phyloP scores from a whole-genome alignment of 2,797 vertebrate genomes.

The Adelosebastes latens region DNA sequence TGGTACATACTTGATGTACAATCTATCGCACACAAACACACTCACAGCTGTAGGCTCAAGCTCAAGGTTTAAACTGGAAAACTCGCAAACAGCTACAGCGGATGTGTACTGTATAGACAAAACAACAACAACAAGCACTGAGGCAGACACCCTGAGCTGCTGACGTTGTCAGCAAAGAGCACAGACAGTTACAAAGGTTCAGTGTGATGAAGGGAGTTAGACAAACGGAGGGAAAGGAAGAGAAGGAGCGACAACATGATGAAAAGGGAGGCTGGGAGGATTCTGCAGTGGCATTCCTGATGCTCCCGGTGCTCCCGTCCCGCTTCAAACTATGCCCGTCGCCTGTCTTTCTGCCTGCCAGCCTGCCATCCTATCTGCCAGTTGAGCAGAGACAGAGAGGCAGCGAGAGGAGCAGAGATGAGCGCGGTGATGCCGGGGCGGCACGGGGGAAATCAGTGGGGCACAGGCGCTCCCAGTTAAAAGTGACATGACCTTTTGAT shows the following conservation, averaged over 20 bases:
- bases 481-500: slow-evolving; percentile 99
- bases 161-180: slow-evolving; percentile 79
- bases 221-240: slow-evolving; percentile 65
- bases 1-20: slow-evolving; percentile 30
- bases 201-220: slow-evolving; percentile 76
- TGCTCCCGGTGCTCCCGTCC: slow-evolving; percentile 81
- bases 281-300: slow-evolving; percentile 73
- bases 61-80: slow-evolving; percentile 46
- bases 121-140: slow-evolving; percentile 71
- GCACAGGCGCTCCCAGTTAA: slow-evolving; percentile 96
- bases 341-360: slow-evolving; percentile 80
- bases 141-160: slow-evolving; percentile 69
- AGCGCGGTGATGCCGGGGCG: slow-evolving; percentile 76
- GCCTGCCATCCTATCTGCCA: slow-evolving; percentile 81
- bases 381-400: slow-evolving; percentile 76
- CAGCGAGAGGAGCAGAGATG: slow-evolving; percentile 69
- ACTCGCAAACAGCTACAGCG: slow-evolving; percentile 47
- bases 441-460: slow-evolving; percentile 95
- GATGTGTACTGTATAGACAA: slow-evolving; percentile 64
- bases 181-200: slow-evolving; percentile 84
- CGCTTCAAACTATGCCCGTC: slow-evolving; percentile 80
- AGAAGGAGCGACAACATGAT: slow-evolving; percentile 67
- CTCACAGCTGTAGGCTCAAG: slow-evolving; percentile 28
- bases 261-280: slow-evolving; percentile 75
- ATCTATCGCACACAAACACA: slow-evolving; percentile 23